Base-by-base conservation (phyloP, 2,888 invertebrate species). In the Morpho deidamia region DNA sequence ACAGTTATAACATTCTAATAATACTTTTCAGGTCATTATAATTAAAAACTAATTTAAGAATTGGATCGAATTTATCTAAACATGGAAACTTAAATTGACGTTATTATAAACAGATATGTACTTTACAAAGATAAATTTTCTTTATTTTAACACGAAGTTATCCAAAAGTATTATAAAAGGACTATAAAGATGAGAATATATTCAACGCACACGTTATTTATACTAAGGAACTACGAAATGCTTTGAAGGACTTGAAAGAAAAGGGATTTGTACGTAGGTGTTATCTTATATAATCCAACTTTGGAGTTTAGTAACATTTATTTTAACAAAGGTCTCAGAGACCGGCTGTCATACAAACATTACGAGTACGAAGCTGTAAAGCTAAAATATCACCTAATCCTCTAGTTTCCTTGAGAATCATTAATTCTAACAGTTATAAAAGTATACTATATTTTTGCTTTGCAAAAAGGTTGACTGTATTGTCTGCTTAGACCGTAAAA, bases 301-400 rank as follows among this genome's bases (percentile, higher is more conserved):
- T 48, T 53, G 39, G 51, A 38, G 47, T 51, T 51, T 39, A 41
- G 56, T 40, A 33, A 48, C 39, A 42, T 51, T 56, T 23, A 67
- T 61, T 62, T 63, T 63, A 67, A 65, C 64, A 64, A 61, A 44
- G 76, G 80, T 78, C 86, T 87, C 67, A 68, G 63, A 86, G 86
- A 85, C 83, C 80, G 59, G 61, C 66, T 70, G 71, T 67, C 62
- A 71, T 72, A 74, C 66, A 72, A 76, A 76, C 68, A 70, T 79
- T 71, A 75, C 74, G 78, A 82, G 83, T 71, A 75, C 74, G 78
- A 82, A 84, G 87, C 87, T 74, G 82, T 88, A 88, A 88, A 88
- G 88, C 88, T 87, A 80, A 83, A 80, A 83, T 88, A 88, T 88
- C 88, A 88, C 88, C 70, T 69, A 74, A 79, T 80, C 74, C 84